phyloP scores from a whole-genome alignment of 2,797 vertebrate genomes.

The Esox masquinongy region DNA sequence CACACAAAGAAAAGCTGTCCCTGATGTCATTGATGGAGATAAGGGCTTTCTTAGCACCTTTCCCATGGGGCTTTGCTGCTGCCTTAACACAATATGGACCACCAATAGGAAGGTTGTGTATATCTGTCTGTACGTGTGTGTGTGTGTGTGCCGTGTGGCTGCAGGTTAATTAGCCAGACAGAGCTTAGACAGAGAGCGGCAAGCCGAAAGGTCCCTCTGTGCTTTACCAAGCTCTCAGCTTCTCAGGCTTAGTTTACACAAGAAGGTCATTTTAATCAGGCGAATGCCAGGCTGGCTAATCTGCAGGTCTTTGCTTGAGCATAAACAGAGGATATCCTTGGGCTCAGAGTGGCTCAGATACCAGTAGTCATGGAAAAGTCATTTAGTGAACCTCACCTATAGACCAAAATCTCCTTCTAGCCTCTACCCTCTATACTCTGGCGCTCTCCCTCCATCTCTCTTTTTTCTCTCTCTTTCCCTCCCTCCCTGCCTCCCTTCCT shows the following conservation, averaged over 20 bases:
- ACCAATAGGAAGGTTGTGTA: conserved; percentile 8
- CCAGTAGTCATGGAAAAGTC: conserved; percentile 71
- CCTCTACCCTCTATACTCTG: neutral
- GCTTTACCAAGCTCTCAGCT: conserved; percentile 40
- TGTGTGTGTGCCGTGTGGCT: neutral
- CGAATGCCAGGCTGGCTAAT: conserved; percentile 74
- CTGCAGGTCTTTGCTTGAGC: conserved; percentile 64
- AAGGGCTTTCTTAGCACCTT: conserved; percentile 50
- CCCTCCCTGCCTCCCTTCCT: neutral
- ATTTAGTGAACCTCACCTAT: conserved; percentile 56
- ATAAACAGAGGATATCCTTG: conserved; percentile 75
- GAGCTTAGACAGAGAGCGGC: conserved; percentile 47
- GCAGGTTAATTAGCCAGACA: conserved; percentile 53
- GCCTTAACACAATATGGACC: conserved; percentile 14
- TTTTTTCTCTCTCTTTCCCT: neutral
- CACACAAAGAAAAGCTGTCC: neutral
- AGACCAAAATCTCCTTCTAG: neutral
- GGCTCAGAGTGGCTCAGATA: conserved; percentile 69
- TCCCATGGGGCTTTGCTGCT: conserved; percentile 34
- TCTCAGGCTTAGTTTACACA: conserved; percentile 69
- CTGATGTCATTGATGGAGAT: conserved; percentile 6
- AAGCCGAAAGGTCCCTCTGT: conserved; percentile 55
- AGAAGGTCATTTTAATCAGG: conserved; percentile 77
- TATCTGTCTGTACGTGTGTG: neutral
- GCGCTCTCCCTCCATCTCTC: neutral